A percentile compares a stretch with the other conserved stretches of the same genome.
phyloP scores from a whole-genome alignment of 1,140 invertebrate species.

The Ips nitidus region DNA sequence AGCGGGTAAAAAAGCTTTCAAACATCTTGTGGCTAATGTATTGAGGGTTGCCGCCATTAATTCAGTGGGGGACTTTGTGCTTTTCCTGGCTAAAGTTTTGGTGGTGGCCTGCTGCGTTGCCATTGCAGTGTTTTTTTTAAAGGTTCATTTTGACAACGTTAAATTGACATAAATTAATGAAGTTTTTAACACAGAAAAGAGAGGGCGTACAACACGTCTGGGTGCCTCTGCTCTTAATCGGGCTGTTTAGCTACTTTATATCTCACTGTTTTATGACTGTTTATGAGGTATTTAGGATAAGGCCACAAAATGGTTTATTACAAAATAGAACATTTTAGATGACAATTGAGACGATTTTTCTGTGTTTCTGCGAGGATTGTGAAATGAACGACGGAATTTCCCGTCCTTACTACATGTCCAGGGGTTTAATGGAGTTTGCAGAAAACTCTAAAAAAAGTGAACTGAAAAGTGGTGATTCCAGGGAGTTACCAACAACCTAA shows the following conservation, averaged over 20 bases:
- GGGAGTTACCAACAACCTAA: no score
- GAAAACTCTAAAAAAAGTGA: slow-evolving; percentile 59
- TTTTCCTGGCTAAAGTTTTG: slow-evolving; percentile 47
- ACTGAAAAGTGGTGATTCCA: no score
- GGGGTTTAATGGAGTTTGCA: slow-evolving; percentile 71
- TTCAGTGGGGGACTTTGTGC: slow-evolving; percentile 76
- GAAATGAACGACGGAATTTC: slow-evolving; percentile 72
- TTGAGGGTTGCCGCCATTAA: slow-evolving; percentile 73
- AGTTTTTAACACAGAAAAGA: slow-evolving; percentile 53
- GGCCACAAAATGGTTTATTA: no score
- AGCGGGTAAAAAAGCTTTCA: slow-evolving; percentile 65
- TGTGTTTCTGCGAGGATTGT: slow-evolving; percentile 83
- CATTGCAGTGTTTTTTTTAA: slow-evolving; percentile 55
- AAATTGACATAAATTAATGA: no score
- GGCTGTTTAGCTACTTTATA: slow-evolving; percentile 71
- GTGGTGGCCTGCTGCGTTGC: slow-evolving; percentile 57
- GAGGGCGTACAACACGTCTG: slow-evolving; percentile 67
- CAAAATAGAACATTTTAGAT: slow-evolving; percentile 21
- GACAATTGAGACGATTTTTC: slow-evolving; percentile 58
- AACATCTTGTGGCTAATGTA: slow-evolving; percentile 50
- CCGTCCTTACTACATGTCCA: slow-evolving; percentile 75
- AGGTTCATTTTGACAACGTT: neutral
- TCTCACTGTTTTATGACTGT: slow-evolving; percentile 76
- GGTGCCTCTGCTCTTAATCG: slow-evolving; percentile 66
- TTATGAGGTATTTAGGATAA: slow-evolving; percentile 64